Base-by-base conservation (phyloP, 2,888 invertebrate genomes). In the Clitarchus hookeri region DNA sequence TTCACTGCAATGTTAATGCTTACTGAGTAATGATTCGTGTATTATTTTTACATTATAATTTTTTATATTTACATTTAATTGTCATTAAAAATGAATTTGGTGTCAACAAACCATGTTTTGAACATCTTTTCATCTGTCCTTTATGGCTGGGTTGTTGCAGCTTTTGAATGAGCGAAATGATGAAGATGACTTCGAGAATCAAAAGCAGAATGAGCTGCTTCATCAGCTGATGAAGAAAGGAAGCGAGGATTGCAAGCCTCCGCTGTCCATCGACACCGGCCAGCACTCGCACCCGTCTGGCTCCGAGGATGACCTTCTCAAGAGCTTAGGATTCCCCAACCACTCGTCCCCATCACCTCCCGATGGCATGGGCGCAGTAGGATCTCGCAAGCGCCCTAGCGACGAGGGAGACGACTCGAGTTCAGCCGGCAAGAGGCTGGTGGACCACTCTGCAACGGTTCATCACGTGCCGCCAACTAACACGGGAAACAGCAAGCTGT, bases 121-220 rank as follows among this genome's bases (percentile, higher is more conserved):
- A n/a, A n/a, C n/a, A n/a, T n/a, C n/a, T n/a, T n/a, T n/a, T n/a
- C n/a, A n/a, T n/a, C n/a, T n/a, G n/a, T n/a, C n/a, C n/a, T n/a
- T n/a, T n/a, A n/a, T n/a, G n/a, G n/a, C n/a, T 65, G 80, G 44
- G 13, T 36, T 25, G 80, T 80, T 91, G 36, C 91, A 97, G 96
- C 94, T 97, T 91, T 92, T 97, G 88, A 97, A 96, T 90, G 96
- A 96, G 88, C 96, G 96, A 91, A 95, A 94, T 87, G 96, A 96
- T 83, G 90, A 90, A 86, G 90, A 91, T 87, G 89, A 91, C 88
- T 90, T 90, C 87, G 92, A 92, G 85, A 84, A 86, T 26, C 86
- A 86, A 92, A 95, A 92, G 90, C 93, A 91, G 91, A 95, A 94
- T 91, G 95, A 93, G 90, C 92, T 93, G 89, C 93, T 93, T 89